These are phyloP conservation scores for Calidris pugnax DNA, from an alignment of 2,113 vertebrate genomes.

Conservation along the genomic window DNA sequence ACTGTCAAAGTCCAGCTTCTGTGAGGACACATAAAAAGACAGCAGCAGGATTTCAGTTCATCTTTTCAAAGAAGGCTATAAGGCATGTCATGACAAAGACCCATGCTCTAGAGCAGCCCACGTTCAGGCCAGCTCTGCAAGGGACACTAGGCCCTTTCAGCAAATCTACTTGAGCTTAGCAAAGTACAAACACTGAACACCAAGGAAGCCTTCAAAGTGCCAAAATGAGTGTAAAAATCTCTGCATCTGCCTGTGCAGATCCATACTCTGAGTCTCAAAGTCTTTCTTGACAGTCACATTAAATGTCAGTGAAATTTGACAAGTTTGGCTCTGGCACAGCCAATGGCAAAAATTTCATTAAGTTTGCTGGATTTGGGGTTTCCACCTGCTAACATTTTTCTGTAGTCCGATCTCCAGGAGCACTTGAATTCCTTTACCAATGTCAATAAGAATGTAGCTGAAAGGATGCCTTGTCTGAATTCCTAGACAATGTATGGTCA, in stretches of 20 bases:
- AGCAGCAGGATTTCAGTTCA: not conserved
- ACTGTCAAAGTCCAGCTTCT: not conserved
- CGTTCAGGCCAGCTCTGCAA: rapidly evolving
- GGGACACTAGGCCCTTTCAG: not conserved
- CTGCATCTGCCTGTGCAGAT: not conserved
- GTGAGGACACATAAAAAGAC: not conserved
- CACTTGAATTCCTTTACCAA: not conserved
- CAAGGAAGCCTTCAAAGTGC: not conserved
- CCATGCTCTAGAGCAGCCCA: not conserved
- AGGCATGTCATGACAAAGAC: rapidly evolving
- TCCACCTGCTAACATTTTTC: not conserved
- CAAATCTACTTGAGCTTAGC: not conserved
- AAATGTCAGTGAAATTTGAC: not conserved
- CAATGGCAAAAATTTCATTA: not conserved
- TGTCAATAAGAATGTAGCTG: not conserved
- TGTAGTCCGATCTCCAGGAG: not conserved
- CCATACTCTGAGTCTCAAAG: not conserved
- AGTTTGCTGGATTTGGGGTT: not conserved
- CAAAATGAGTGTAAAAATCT: not conserved
- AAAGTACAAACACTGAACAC: not conserved
- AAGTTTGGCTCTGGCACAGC: not conserved
- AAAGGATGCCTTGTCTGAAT: not conserved
- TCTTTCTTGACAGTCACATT: not conserved
- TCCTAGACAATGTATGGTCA: not conserved
- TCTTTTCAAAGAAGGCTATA: not conserved